These are phyloP conservation scores for Ceraclea dissimilis DNA, from an alignment of 2,888 invertebrate genomes.

Conservation along the genomic window DNA sequence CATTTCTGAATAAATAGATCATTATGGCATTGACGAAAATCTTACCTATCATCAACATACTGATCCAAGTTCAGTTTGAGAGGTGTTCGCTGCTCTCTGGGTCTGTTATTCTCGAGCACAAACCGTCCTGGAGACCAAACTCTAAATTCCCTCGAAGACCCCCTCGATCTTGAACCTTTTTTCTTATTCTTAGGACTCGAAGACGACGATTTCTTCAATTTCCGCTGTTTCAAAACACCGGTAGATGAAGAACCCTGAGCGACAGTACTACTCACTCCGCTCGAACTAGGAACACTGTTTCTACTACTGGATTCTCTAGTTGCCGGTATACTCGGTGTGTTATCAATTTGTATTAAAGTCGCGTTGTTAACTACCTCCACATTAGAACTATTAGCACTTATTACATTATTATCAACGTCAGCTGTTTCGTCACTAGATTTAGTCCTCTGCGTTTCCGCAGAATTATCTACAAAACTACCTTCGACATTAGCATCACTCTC, in stretches of 20 bases:
- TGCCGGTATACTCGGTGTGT: neutral
- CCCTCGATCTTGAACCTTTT: conserved; percentile 11
- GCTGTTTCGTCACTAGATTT: neutral
- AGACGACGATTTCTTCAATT: conserved; percentile 17
- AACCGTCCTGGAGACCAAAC: conserved; percentile 44
- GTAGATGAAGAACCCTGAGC: conserved; percentile 3
- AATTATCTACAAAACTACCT: neutral
- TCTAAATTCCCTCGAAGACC: conserved; percentile 33
- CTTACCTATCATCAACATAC: conserved; percentile 44
- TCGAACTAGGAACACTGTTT: conserved; percentile 1
- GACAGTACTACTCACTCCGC: neutral
- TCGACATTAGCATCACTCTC: conserved; percentile 2
- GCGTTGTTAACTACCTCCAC: neutral
- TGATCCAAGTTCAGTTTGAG: conserved; percentile 44
- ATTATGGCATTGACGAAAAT: too few species aligned
- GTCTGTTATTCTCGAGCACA: conserved; percentile 38
- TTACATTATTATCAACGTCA: neutral
- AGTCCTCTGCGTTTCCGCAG: neutral
- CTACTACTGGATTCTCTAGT: neutral
- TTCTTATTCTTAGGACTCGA: conserved; percentile 21
- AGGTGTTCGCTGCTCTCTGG: conserved; percentile 34
- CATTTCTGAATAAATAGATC: too few species aligned
- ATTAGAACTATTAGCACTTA: neutral
- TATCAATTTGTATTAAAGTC: neutral
- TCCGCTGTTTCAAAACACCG: conserved; percentile 21